Conservation (phyloP, 2,113 vertebrate species). For the Ifrita kowaldi region DNA sequence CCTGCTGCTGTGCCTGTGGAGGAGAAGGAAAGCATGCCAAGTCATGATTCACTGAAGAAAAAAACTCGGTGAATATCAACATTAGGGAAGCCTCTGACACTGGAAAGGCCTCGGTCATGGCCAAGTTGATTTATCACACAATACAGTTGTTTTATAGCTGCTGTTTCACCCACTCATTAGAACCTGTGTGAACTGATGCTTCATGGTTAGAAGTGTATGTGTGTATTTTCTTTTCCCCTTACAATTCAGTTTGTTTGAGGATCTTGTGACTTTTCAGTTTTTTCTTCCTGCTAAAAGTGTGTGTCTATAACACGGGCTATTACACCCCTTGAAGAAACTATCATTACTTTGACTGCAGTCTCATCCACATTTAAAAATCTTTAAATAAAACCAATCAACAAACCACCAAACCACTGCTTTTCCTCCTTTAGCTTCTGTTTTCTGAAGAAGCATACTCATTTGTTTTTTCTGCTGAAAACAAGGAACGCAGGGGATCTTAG, state of each 20-base stretch:
- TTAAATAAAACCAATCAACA: background rate
- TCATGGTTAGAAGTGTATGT: background rate
- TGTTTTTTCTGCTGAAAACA: background rate
- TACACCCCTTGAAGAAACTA: background rate
- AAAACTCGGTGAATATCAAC: background rate
- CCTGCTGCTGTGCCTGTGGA: background rate
- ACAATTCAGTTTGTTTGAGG: background rate
- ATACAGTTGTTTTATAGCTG: background rate
- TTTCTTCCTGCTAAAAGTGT: background rate
- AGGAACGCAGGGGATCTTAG: background rate
- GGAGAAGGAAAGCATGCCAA: background rate
- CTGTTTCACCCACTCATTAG: background rate
- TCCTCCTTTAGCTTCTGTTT: background rate
- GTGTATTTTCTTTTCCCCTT: rapidly evolving
- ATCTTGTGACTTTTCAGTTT: background rate
- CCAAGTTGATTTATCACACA: background rate
- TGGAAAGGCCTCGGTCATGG: background rate
- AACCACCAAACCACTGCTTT: background rate
- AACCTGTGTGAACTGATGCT: background rate
- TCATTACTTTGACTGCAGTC: background rate
- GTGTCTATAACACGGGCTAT: background rate
- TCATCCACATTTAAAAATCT: background rate
- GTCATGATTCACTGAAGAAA: background rate
- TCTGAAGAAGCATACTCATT: background rate
- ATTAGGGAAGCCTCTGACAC: background rate